Base-by-base conservation (phyloP, 2,113 vertebrate genomes). In the Benitochromis conjunctus region DNA sequence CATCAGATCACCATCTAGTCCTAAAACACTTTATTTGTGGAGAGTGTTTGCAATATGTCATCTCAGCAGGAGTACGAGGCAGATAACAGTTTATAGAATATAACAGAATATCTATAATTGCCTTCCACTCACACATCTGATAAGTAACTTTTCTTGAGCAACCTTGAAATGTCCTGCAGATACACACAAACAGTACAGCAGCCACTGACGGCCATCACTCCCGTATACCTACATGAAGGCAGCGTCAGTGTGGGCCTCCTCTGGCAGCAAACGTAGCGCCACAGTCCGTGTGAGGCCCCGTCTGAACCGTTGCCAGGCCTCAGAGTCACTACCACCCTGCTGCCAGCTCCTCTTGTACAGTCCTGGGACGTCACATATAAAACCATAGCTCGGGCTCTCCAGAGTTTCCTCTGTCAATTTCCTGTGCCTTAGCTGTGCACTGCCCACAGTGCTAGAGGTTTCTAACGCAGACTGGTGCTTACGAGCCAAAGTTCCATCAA, bases 221-320 rank as follows among this genome's bases (percentile, higher is more conserved):
- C 13, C 26, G 21, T 87, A 54, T 92, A 95, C 95, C 92, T 96
- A 96, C 95, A 94, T 93, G 92, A 80, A 88, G 95, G 90, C 89
- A 82, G 36, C 24, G 87, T 94, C 83, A 93, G 87, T 34, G 55
- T 90, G 74, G 91, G 93, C 87, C 86, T 97, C 87, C 71, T 97
- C 84, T 96, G 95, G 93, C 96, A 97, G 94, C 94, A 97, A 57
- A 97, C 88, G 54, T 95, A 96, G 85, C 83, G 88, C 92, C 96
- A 94, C 83, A 96, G 91, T 91, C 88, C 89, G 26, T 60, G 77
- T 11, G 88, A 62, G 84, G 87, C 79, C 31, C 66, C 31, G 1
- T 94, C 92, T 71, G 89, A 84, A 88, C 89, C 87, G 36, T 87
- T 88, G 79, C 94, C 93, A 89, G 94, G 93, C 83, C 76, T 89